A percentile compares a stretch with the other conserved stretches of the same genome.
Conservation (phyloP, 2,888 invertebrate genomes). For the Epiblema foenella region DNA sequence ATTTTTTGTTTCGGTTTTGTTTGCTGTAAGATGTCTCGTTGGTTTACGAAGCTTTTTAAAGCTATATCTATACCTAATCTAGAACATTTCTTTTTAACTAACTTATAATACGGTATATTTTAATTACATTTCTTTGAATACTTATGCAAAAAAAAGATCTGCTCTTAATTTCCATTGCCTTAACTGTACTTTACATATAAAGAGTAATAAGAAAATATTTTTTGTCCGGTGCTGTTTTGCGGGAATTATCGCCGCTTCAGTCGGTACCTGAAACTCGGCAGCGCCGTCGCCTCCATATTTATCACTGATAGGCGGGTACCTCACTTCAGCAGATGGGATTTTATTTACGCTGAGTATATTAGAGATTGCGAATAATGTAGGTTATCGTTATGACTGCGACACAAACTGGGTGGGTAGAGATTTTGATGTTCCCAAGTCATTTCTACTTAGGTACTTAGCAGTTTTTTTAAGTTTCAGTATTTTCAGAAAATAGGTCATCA, state of each 20-base stretch:
- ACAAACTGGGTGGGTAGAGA: not conserved
- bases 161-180: not conserved
- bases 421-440: too few relatives aligned
- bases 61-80: not conserved
- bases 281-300: conserved; percentile 82
- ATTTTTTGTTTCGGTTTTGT: conserved; percentile 8
- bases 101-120: not conserved
- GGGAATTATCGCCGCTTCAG: conserved; percentile 46
- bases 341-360: conserved; percentile 44
- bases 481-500: conserved; percentile 4
- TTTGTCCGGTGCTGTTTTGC: conserved; percentile 7
- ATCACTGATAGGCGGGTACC: conserved; percentile 69
- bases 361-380: conserved; percentile 38
- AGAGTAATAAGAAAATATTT: not conserved
- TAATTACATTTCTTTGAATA: not conserved
- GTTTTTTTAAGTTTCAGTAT: not conserved
- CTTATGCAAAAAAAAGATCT: not conserved
- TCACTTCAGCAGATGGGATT: conserved; percentile 67
- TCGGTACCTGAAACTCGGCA: conserved; percentile 80
- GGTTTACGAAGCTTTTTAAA: conserved; percentile 1
- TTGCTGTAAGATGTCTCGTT: not conserved
- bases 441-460: too few relatives aligned
- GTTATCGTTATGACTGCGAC: conserved; percentile 13
- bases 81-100: not conserved
- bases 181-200: not conserved